Base-by-base conservation (phyloP, 2,797 vertebrate genomes). In the Lithobates sylvaticus region DNA sequence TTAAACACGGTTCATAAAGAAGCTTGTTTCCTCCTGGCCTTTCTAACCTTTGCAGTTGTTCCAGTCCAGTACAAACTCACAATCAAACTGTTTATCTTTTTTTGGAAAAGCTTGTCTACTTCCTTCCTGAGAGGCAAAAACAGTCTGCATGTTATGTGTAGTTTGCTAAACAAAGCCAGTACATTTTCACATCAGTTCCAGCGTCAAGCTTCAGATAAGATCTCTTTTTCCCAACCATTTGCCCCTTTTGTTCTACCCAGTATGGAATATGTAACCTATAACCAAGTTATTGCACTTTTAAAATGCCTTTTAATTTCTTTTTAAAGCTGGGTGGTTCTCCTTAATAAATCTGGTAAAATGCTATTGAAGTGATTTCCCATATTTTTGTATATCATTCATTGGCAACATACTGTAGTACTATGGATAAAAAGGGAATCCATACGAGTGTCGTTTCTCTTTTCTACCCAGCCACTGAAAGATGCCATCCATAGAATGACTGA, bases 61-160 rank as follows among this genome's bases (percentile, higher is more conserved):
- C 69, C 42, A 67, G 61, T 34, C 64, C 70, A 75, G 58, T 18
- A 78, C 67, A 86, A 82, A 36, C 36, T 64, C 75, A 87, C 81
- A 87, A 83, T 83, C 54, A 83, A 67, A 74, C 69, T 74, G 79
- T 81, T 87, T 87, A 87, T 87, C 85, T 87, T 83, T 78, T 61
- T 64, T 83, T 73, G 80, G 80, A 83, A 86, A 87, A 87, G 74
- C 79, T 70, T 73, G 81, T 83, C 75, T 44, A 83, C 80, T 87
- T 83, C 85, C 85, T 87, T 87, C 85, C 85, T 83, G 74, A 67
- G 64, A 78, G 21, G 54, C 21, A 61, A 61, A 23, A 78, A 86
- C 85, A 86, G 74, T 72, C 85, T 82, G 47, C 72, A 42, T 71
- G 26, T 69, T 44, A 29, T 32, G 26, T 65, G 74, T 78, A 54